phyloP scores from a whole-genome alignment of 2,797 vertebrate genomes.

The Odontamblyopus lacepedii region DNA sequence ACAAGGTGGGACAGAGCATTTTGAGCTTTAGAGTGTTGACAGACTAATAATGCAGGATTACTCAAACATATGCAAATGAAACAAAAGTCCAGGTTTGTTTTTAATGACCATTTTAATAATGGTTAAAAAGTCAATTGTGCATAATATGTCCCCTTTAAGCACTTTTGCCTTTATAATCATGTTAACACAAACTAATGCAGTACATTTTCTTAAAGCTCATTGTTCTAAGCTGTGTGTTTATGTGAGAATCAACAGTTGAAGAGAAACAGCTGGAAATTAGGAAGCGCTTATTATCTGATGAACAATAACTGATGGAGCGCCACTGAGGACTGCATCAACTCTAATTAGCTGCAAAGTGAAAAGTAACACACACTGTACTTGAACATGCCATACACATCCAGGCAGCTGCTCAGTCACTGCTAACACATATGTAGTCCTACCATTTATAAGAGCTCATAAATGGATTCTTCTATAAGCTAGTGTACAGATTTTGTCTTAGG shows the following conservation, averaged over 20 bases:
- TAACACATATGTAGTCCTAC: background rate
- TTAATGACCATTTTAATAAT: too few relatives aligned
- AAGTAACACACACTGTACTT: conserved; percentile 14
- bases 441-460: background rate
- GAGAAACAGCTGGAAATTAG: conserved; percentile 6
- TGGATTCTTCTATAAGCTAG: background rate
- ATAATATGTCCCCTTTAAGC: background rate
- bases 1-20: too few relatives aligned
- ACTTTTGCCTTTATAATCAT: conserved; percentile 8
- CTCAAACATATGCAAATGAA: too few relatives aligned
- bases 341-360: conserved; percentile 17
- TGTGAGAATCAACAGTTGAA: conserved; percentile 11
- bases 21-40: too few relatives aligned
- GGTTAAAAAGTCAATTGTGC: background rate
- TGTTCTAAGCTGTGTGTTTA: background rate
- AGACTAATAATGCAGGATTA: too few relatives aligned
- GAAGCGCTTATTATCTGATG: conserved; percentile 5
- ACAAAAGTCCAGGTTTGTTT: too few relatives aligned
- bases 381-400: conserved; percentile 2
- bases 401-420: background rate
- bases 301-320: conserved; percentile 13
- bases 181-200: background rate
- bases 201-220: background rate
- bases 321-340: conserved; percentile 3
- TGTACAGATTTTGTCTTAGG: background rate